These are phyloP conservation scores for Anhinga anhinga DNA, from an alignment of 2,113 vertebrate genomes.

Conservation along the genomic window DNA sequence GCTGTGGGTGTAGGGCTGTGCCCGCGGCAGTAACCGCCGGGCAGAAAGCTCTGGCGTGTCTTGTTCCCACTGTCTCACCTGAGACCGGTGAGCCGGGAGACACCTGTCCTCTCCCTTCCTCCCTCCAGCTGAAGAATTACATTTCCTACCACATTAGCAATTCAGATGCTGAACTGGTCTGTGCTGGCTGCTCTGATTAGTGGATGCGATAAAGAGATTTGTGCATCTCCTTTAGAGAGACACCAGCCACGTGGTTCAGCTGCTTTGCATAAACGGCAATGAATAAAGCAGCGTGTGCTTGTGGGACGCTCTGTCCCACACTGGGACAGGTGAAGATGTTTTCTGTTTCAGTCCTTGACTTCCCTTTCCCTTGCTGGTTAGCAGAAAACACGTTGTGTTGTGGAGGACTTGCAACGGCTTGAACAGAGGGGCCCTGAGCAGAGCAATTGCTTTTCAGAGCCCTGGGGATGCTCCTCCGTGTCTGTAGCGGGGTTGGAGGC, in stretches of 20 bases:
- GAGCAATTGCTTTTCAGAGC: background rate
- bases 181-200: constrained; percentile 25
- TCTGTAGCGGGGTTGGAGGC: background rate
- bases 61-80: background rate
- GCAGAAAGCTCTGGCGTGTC: background rate
- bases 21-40: accelerated
- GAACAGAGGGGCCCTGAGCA: background rate
- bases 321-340: background rate
- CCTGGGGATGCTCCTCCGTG: accelerated
- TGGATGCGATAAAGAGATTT: background rate
- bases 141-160: background rate
- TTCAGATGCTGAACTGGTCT: constrained; percentile 13
- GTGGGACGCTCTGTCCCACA: background rate
- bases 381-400: background rate
- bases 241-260: background rate
- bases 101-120: background rate
- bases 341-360: background rate
- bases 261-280: background rate
- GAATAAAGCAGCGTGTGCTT: background rate
- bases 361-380: background rate
- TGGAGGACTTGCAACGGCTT: background rate
- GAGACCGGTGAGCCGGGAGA: background rate
- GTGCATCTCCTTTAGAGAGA: background rate
- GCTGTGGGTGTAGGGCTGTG: background rate
- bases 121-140: background rate